Base-by-base conservation (phyloP, 2,797 vertebrate genomes). In the Tapirus indicus region DNA sequence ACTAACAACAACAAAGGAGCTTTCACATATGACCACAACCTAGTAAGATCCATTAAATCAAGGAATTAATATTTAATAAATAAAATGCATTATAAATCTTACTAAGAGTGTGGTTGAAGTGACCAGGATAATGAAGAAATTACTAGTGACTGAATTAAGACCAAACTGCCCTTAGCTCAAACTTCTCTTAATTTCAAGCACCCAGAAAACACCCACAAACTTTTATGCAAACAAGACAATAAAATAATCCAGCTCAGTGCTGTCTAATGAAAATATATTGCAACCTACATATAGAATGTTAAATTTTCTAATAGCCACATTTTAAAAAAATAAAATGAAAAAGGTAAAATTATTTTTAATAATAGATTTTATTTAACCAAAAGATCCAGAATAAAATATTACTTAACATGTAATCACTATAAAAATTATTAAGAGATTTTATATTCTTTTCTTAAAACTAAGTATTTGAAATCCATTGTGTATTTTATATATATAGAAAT, bases 51-150 rank as follows among this genome's bases (percentile, higher is more conserved):
- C 0, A 88, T 1, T 64, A n/a, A 4, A 95, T 82, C 21, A 97
- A 91, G 12, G 66, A 2, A 96, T 18, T 88, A 92, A 52, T 82
- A 95, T 86, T 83, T 96, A 91, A 91, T 49, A 94, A 78, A 89
- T 18, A 91, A 93, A 96, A 35, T 79, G 20, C 5, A 41, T 90
- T 91, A 85, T 21, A 91, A 80, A 47, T 1, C 5, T 78, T 83
- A 77, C 62, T 66, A 71, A 71, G 17, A 47, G n/a, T 68, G 71
- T n/a, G 20, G 20, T 17, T 52, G 52, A 88, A 69, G 44, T 75
- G 38, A 58, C 41, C 11, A 91, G 68, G 7, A 74, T 56, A 88
- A 95, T 12, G n/a, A 95, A 77, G 35, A 71, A 82, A 77, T 80
- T 71, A 91, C 38, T 14, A 80, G 9, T 52, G 44, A 91, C 2